Base-by-base conservation (phyloP, 2,888 invertebrate genomes). In the Xylota segnis region DNA sequence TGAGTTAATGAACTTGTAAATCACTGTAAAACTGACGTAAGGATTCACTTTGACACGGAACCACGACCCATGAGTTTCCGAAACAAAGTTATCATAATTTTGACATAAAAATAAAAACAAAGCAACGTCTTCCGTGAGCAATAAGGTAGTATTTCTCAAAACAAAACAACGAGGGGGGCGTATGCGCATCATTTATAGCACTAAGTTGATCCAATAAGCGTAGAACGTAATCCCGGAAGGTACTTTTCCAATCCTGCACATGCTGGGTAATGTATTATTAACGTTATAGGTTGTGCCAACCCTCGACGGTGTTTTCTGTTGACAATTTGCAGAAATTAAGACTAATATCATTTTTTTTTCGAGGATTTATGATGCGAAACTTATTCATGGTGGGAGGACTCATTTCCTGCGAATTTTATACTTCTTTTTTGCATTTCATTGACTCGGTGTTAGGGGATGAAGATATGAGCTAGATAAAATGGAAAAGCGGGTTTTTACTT, bases 161-260 rank as follows among this genome's bases (percentile, higher is more conserved):
- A 14, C 43, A 45, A 43, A n/a, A n/a, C n/a, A n/a, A n/a, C n/a
- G n/a, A 0, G 65, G 29, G 72, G 47, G 72, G 63, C 65, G 66
- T 81, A 66, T 66, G 40, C 72, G 10, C 59, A 81, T 50, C 66
- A 66, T 72, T 52, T 52, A 18, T 32, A 18, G 43, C 29, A 12
- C 10, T 16, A 43, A 37, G 29, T 18, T 56, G 29, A 43, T 14
- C 37, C 68, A 54, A 68, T 54, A 68, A 50, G 37, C 23, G 10
- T 3, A 2, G 16, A 5, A 56, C n/a, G 10, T 40, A 54, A 27
- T 16, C 37, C 45, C 43, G 43, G 18, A 54, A 52, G 37, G 56
- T 29, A 16, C 7, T 65, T 29, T 7, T 6, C 10, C 58, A 58
- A 40, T 16, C 7, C 27, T 66, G 9, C 29, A 12, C 40, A 12